These are phyloP conservation scores for Panulirus ornatus DNA, from an alignment of 1,140 invertebrate genomes.

Conservation along the genomic window DNA sequence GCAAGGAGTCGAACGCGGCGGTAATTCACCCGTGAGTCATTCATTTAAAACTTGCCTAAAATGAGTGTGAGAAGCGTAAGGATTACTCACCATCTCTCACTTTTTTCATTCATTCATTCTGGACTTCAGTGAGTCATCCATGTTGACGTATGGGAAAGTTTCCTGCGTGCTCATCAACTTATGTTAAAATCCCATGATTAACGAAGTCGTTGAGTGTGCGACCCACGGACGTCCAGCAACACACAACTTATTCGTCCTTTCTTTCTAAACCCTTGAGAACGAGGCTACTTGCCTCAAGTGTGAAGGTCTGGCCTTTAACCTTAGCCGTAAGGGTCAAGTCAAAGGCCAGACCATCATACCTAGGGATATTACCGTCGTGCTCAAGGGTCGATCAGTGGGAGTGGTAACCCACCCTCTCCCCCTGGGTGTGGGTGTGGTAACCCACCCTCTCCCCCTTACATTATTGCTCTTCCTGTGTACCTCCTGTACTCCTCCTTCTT, in stretches of 20 bases:
- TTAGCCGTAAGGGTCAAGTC: too few relatives aligned
- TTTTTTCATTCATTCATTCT: neutral
- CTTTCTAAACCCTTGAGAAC: too few relatives aligned
- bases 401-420: neutral
- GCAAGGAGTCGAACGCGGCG: slow-evolving; percentile 23
- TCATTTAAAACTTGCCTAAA: slow-evolving; percentile 62
- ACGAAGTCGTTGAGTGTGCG: too few relatives aligned
- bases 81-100: slow-evolving; percentile 37
- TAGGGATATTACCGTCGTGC: too few relatives aligned
- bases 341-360: too few relatives aligned
- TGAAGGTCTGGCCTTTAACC: too few relatives aligned
- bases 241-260: too few relatives aligned
- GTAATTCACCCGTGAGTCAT: slow-evolving; percentile 64
- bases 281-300: too few relatives aligned
- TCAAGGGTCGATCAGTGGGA: neutral
- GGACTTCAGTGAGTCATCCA: neutral
- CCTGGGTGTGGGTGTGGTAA: too few relatives aligned
- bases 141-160: neutral
- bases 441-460: neutral
- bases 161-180: neutral
- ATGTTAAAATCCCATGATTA: neutral
- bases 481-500: neutral
- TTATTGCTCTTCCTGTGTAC: neutral
- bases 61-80: slow-evolving; percentile 46
- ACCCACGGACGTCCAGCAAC: too few relatives aligned